Base-by-base conservation (phyloP, 2,888 invertebrate genomes). In the Apotomis capreana region DNA sequence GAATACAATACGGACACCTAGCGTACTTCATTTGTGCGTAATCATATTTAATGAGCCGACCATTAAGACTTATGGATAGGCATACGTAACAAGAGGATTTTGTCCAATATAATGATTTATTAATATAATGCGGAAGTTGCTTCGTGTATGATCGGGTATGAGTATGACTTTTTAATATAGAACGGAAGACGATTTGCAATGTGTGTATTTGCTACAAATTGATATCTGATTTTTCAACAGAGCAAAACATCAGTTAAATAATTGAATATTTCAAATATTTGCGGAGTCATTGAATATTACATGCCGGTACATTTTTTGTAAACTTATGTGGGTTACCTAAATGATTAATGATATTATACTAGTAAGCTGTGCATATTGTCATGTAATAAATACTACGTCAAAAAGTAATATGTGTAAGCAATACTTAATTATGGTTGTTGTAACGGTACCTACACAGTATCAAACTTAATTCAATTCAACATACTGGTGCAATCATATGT, bases 1-100 rank as follows among this genome's bases (percentile, higher is more conserved):
- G 71, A 77, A 76, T 75, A 75, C 74, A 75, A 79, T 78, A 76
- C 74, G 36, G 70, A 76, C 68, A 58, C 63, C 58, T 68, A 58
- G 54, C 44, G 51, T 58, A 68, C 63, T 63, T 72, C 68, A 68
- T 68, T 72, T 63, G 68, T 72, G 37, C 36, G 72, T 68, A 72
- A 72, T 72, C 72, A 63, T 68, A 68, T 72, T 72, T 72, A 72
- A 68, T 72, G 72, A 72, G 44, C 55, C 51, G n/a, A 72, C 54
- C 72, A 68, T 68, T 63, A 72, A 52, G 62, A 52, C 40, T 52
- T 68, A 54, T 54, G 46, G 72, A 59, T 63, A 36, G 15, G 62
- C 52, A 63, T 58, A 68, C 72, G 62, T 68, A 72, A 72, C 63
- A 6, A 10, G 58, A 26, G 58, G 36, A 60, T 37, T 65, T 61